Evolutionary conservation across 1,140 invertebrate species (phyloP).

Genomic region (Nephila pilipes): DNA sequence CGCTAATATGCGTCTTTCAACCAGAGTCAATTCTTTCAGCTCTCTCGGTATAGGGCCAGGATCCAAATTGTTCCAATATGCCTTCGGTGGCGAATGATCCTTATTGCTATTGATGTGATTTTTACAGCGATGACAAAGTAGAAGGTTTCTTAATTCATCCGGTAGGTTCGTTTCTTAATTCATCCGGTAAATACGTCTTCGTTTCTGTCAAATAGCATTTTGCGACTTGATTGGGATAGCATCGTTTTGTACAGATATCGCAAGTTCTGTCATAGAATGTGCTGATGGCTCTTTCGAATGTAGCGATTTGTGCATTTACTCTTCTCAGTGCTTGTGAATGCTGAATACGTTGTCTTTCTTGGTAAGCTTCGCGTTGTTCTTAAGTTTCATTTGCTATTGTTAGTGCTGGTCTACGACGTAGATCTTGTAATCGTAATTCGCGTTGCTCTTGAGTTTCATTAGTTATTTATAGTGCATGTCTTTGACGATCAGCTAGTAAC

Average conservation of each 20-base stretch:
- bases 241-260: conserved; percentile 38
- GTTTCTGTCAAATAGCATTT: neutral
- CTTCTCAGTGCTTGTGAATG: neutral
- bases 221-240: conserved; percentile 44
- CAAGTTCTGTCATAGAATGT: neutral
- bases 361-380: neutral
- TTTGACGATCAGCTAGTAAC: too few relatives aligned
- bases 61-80: conserved; percentile 65
- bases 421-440: neutral
- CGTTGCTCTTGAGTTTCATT: neutral
- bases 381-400: neutral
- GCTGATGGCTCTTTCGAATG: neutral
- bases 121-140: conserved; percentile 30
- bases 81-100: neutral
- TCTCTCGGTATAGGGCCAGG: conserved; percentile 50
- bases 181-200: neutral
- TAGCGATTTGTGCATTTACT: too few relatives aligned
- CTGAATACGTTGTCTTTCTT: neutral
- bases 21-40: conserved; percentile 36
- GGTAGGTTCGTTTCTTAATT: neutral
- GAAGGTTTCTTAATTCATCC: neutral
- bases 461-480: too few relatives aligned
- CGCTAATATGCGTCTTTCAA: conserved; percentile 51
- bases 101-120: conserved; percentile 30
- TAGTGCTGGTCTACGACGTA: neutral